Percentiles rank a stretch among this genome's conserved stretches.
These are phyloP conservation scores for Kryphioiulus occultus DNA, from an alignment of 2,888 invertebrate genomes.

Conservation along the genomic window DNA sequence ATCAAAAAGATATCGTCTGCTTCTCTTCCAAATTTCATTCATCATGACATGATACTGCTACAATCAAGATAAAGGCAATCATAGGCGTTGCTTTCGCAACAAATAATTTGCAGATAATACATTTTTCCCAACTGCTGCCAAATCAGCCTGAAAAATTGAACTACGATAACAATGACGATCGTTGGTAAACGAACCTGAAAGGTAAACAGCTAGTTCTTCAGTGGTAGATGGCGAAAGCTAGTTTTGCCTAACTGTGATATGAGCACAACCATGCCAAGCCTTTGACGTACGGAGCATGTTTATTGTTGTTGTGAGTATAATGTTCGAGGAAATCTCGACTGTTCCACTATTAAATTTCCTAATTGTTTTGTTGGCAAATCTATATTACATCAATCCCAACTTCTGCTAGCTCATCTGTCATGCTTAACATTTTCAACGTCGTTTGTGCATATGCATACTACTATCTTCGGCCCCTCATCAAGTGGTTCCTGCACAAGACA, in stretches of 20 bases:
- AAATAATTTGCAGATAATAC: neutral
- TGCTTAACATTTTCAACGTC: constrained; percentile 50
- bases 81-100: neutral
- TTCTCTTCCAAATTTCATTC: neutral
- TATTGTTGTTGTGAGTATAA: neutral
- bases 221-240: neutral
- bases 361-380: too few species aligned
- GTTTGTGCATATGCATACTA: constrained; percentile 65
- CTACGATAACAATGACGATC: neutral
- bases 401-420: constrained; percentile 31
- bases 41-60: constrained; percentile 1
- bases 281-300: neutral
- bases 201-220: neutral
- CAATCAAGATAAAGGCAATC: neutral
- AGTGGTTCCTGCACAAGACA: constrained; percentile 86
- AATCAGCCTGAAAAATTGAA: neutral
- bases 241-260: too few species aligned
- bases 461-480: constrained; percentile 83
- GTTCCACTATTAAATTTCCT: neutral
- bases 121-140: neutral
- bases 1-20: neutral
- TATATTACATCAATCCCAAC: too few species aligned
- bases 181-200: neutral
- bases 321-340: neutral
- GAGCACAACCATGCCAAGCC: neutral